Base-by-base conservation (phyloP, 2,797 vertebrate species). In the Spheniscus humboldti region DNA sequence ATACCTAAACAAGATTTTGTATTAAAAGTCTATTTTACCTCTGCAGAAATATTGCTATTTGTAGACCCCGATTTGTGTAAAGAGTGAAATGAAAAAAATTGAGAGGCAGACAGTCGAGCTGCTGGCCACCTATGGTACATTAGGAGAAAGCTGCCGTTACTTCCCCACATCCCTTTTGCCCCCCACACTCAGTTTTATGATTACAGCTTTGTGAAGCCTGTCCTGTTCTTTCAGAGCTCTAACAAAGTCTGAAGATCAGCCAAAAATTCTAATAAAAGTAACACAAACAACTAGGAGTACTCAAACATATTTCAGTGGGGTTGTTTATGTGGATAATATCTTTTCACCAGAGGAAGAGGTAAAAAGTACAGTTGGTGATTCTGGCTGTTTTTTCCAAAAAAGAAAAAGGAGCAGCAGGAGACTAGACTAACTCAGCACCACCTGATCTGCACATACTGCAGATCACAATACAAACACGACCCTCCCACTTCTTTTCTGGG, bases 1-100 rank as follows among this genome's bases (percentile, higher is more conserved):
- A 55, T 0, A 20, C 0, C 35, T 3, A 3, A 62, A 28, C 20
- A 24, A 19, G 17, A 7, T 8, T 25, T 7, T 14, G 3, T 6
- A 15, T 16, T 15, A 57, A 37, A 18, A 17, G 9, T 8, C 39
- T 30, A 2, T 37, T 81, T 69, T 20, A n/a, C 48, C 16, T 35
- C 60, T 43, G 74, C 52, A 71, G 64, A 85, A 63, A 8, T 16
- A 45, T n/a, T 72, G 60, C 23, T 30, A 20, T 43, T 66, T 59
- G 18, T 18, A 64, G 33, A 45, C 7, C 33, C 39, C 50, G 10
- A 8, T 25, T 67, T 39, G 31, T 18, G 17, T 10, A 10, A 50
- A 48, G 4, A 30, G 28, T 9, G 18, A 80, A 33, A n/a, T 11
- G 30, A 56, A 39, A n/a, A 13, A 67, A 28, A 35, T 6, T 1